Conservation (phyloP, 2,797 vertebrate genomes). For the Smutsia temminckii region DNA sequence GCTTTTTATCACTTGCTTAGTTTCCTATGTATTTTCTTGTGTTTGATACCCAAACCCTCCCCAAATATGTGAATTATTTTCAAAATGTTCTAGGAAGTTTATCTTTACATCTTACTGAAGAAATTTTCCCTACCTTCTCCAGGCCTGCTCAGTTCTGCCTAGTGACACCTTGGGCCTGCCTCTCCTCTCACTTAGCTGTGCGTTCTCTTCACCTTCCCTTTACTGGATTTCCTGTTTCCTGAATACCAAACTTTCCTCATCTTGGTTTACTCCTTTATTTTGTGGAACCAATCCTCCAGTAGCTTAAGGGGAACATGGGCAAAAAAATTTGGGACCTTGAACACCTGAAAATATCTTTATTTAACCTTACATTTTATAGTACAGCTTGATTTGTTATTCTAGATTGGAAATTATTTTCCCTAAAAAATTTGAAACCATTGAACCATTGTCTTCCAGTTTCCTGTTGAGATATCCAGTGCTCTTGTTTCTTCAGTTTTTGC, state of each 20-base stretch:
- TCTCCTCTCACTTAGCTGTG: neutral
- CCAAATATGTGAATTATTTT: neutral
- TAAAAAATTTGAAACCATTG: neutral
- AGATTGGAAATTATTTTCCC: neutral
- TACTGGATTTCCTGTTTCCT: neutral
- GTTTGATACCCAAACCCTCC: neutral
- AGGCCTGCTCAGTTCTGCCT: neutral
- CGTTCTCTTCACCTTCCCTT: neutral
- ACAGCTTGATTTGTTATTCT: neutral
- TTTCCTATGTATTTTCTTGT: neutral
- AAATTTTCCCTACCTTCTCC: neutral
- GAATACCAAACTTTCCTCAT: neutral
- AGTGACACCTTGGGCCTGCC: neutral
- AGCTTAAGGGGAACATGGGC: neutral
- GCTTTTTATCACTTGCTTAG: neutral
- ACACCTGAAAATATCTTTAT: slow-evolving; percentile 18
- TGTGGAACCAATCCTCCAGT: neutral
- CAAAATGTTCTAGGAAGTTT: neutral
- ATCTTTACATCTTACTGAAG: neutral
- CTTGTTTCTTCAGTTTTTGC: neutral
- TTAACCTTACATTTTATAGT: neutral
- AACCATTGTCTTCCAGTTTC: neutral
- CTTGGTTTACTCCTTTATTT: neutral
- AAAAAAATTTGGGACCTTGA: neutral
- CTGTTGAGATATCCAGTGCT: neutral